These are phyloP conservation scores for Dinocampus coccinellae DNA, from an alignment of 2,888 invertebrate genomes.

Conservation along the genomic window DNA sequence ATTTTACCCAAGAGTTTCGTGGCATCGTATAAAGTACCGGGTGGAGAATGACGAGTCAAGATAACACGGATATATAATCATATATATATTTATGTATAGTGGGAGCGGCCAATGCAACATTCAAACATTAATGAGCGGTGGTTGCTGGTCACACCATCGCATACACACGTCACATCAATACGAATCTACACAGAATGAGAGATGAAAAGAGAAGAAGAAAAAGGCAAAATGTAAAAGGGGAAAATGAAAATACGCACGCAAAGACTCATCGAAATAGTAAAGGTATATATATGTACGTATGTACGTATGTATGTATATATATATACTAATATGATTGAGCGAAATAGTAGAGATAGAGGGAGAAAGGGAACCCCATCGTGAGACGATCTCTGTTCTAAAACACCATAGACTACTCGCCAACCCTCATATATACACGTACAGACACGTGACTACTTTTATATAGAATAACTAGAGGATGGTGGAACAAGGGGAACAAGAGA, in stretches of 20 bases:
- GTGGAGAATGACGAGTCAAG: conserved; percentile 10
- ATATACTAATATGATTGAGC: not conserved
- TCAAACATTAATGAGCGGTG: conserved; percentile 54
- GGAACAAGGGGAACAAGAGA: conserved; percentile 47
- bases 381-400: conserved; percentile 62
- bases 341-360: not conserved
- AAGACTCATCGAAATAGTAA: conserved; percentile 17
- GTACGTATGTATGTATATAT: not conserved
- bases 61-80: not conserved
- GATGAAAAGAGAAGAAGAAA: conserved; percentile 10
- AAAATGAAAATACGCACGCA: conserved; percentile 31
- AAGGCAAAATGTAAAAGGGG: conserved; percentile 22
- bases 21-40: not conserved
- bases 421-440: conserved; percentile 48
- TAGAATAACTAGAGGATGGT: not conserved
- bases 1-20: conserved; percentile 13
- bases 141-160: conserved; percentile 53
- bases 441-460: conserved; percentile 63
- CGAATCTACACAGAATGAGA: conserved; percentile 18
- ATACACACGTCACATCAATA: conserved; percentile 53
- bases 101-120: conserved; percentile 8
- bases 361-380: conserved; percentile 56
- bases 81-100: not conserved
- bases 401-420: conserved; percentile 55
- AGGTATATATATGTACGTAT: conserved; percentile 16